Conservation (phyloP, 2,888 invertebrate species). For the Lampropteryx suffumata region DNA sequence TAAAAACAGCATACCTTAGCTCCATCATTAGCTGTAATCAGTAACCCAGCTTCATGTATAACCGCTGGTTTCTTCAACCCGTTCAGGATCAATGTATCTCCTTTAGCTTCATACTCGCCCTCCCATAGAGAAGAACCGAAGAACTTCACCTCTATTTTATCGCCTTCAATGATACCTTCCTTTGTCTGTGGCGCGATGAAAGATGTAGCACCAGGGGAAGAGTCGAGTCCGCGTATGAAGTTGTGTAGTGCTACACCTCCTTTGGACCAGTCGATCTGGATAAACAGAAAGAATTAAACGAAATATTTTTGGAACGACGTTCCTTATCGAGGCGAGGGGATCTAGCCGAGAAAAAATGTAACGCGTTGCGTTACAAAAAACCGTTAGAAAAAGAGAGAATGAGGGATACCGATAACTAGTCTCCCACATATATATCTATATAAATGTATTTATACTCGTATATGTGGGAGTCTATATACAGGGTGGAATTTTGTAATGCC, state of each 20-base stretch:
- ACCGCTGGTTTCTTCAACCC: conserved; percentile 85
- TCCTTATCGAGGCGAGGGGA: too few relatives aligned
- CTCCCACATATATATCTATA: too few relatives aligned
- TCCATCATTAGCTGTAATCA: conserved; percentile 92
- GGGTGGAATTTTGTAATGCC: too few relatives aligned
- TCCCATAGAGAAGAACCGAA: conserved; percentile 92
- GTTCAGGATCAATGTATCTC: conserved; percentile 83
- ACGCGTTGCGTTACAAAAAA: too few relatives aligned
- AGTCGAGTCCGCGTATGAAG: conserved; percentile 96
- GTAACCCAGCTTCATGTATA: conserved; percentile 90
- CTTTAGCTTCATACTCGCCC: conserved; percentile 76
- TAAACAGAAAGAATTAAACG: conserved; percentile 13
- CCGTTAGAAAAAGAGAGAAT: too few relatives aligned
- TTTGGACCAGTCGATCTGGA: conserved; percentile 87
- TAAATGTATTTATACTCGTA: too few relatives aligned
- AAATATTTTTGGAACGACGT: too few relatives aligned
- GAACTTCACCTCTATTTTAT: conserved; percentile 76
- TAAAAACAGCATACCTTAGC: too few relatives aligned
- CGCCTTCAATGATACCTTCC: conserved; percentile 61
- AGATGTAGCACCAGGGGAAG: conserved; percentile 95
- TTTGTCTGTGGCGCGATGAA: conserved; percentile 64
- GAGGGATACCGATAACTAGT: too few relatives aligned
- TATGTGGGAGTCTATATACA: too few relatives aligned
- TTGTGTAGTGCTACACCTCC: conserved; percentile 91
- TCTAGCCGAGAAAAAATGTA: too few relatives aligned